Base-by-base conservation (phyloP, 64 coral and sea anemone genomes). In the Montipora foliosa region DNA sequence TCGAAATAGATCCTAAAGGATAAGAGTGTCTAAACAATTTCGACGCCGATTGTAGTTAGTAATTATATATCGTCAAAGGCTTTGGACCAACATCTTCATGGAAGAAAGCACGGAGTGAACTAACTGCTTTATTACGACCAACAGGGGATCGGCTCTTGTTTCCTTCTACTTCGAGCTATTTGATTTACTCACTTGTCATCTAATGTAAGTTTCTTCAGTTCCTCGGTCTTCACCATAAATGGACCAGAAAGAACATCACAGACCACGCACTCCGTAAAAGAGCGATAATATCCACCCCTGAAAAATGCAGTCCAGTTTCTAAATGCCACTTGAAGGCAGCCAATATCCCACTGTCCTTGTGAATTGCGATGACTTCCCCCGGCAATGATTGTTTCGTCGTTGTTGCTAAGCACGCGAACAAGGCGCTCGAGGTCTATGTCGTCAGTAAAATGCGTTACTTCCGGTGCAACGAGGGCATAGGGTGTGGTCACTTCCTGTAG, bases 171-270 rank as follows among this genome's bases (percentile, higher is more conserved):
- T n/a, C 4, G 8, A 45, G 29, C 24, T 82, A 6, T 11, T 11
- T 8, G 21, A 10, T 49, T 17, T 2, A 91, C 89, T 59, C 77
- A 99, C 98, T 82, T 96, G 79, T 92, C 58, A 72, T 99, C 98
- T 8, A 99, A 84, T 60, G 75, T 64, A 9, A 96, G 10, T 47
- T 88, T 37, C 77, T 68, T 89, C 10, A 99, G 79, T 45, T 79
- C 87, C 37, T 96, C 73, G 13, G 98, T 99, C 50, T 87, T 94
- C 0, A 89, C 98, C 12, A 96, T 25, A 92, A 95, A 99, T 15
- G 98, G 98, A 5, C 98, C 98, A 68, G 95, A 76, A 2, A 92
- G 24, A 47, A 89, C 91, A 76, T 99, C 98, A 87, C 98, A 99
- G 7, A 94, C 95, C 4, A 93, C 55, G 20, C 98, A 99, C 45